Base-by-base conservation (phyloP, 2,888 invertebrate genomes). In the Brassicogethes aeneus region DNA sequence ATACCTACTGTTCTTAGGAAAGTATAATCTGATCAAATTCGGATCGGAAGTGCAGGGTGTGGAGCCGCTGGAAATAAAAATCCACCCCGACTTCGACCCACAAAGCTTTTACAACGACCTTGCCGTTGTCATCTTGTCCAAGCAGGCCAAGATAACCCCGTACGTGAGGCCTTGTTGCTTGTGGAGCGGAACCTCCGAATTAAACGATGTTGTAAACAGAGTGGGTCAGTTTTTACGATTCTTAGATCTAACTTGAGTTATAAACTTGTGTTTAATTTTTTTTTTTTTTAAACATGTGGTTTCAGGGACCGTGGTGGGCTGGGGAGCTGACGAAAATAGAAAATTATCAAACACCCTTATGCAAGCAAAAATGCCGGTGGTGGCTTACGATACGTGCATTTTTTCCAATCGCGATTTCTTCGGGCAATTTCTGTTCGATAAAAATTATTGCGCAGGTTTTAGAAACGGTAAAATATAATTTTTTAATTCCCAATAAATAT, bases 401-500 rank as follows among this genome's bases (percentile, higher is more conserved):
- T 66, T 74, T 39, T 78, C 77, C 0, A 74, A 76, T 60, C 71
- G 72, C 52, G 75, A 76, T 34, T 78, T 79, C 64, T 80, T 76
- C 59, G 72, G 72, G 0, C 65, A 71, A 30, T 78, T 77, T 57
- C 75, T 76, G 0, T 74, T 73, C 0, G 71, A 74, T 1, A 74
- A 68, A 50, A 77, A 77, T 0, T 79, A 61, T 46, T 71, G 71
- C 46, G 71, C 70, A 2, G 70, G 70, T 10, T 70, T 65, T 46
- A 52, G 57, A 46, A 70, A 70, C 47, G 70, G 71, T 69, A 53
- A 49, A 36, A 34, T 15, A 2, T 17, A 30, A 10, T 23, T 23
- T 23, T n/a, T n/a, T n/a, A n/a, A n/a, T n/a, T n/a, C n/a, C n/a
- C n/a, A n/a, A n/a, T n/a, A n/a, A n/a, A n/a, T n/a, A n/a, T 8